Evolutionary conservation across 2,888 invertebrate species (phyloP), one percentile per base, ranked within the genome.

Genomic region (Galeruca laticollis): DNA sequence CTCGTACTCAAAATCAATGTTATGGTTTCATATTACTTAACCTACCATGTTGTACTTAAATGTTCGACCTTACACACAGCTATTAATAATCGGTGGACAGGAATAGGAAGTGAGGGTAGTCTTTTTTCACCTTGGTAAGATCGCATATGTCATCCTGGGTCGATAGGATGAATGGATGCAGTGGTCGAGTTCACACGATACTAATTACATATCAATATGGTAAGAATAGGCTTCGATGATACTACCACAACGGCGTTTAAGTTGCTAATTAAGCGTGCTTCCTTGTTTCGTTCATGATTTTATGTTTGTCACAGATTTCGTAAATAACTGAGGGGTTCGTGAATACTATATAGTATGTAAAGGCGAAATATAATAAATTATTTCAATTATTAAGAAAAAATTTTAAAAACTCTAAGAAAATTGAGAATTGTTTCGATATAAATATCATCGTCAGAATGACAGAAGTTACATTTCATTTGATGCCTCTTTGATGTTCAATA

Each of bases 171-270:
- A 51, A 60, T 66, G 64, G 65, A 20, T 43, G 20, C 68, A 70
- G 73, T 73, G 70, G 70, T 64, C 59, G 26, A 57, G 68, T 73
- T 73, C 73, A 72, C 73, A 75, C 73, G 72, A 68, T 72, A 54
- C 61, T 71, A 71, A 71, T 71, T 70, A 68, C 61, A 56, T 61
- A 62, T 68, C 61, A 56, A 56, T 61, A 57, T 61, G 47, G 56
- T 56, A 18, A 60, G 56, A 62, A 56, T 61, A 33, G 54, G 40
- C 40, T 47, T 35, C 62, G 21, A 62, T 21, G 37, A 61, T 51
- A 51, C 60, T 52, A n/a, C 31, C 54, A 61, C 21, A 57, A 35
- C 54, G 33, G 43, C 43, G 52, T 62, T 62, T 62, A 68, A 40
- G 68, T 52, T 56, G 43, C 64, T 43, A 68, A 62, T 68, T 43